phyloP scores from a whole-genome alignment of 2,797 vertebrate species.

The Hippocampus kuda region DNA sequence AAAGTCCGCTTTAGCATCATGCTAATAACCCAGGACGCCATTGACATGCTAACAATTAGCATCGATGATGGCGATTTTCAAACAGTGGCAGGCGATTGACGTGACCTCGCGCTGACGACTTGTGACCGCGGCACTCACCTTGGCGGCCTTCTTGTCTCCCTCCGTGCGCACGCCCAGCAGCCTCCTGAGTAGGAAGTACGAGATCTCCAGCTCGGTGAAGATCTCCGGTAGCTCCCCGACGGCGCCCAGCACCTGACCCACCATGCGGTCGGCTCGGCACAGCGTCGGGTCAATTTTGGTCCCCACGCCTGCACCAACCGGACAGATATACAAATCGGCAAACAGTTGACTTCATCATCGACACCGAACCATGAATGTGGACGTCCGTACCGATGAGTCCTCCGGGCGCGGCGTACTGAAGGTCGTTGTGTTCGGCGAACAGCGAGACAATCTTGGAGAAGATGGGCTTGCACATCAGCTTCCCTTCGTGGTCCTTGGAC shows the following conservation, averaged over 20 bases:
- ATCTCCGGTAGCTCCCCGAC: conserved; percentile 95
- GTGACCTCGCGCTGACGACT: too few relatives aligned
- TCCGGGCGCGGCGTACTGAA: conserved; percentile 93
- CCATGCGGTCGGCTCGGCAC: conserved; percentile 95
- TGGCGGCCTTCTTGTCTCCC: conserved; percentile 97
- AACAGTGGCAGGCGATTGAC: too few relatives aligned
- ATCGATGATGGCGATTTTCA: too few relatives aligned
- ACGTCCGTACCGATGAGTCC: conserved; percentile 84
- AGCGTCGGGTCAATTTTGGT: conserved; percentile 97
- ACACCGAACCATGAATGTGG: not conserved
- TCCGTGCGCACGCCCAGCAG: conserved; percentile 93
- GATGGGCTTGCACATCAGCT: conserved; percentile 99
- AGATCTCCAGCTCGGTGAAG: conserved; percentile 97
- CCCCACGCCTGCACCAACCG: conserved; percentile 76
- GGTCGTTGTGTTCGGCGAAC: conserved; percentile 95
- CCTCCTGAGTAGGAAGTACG: conserved; percentile 88
- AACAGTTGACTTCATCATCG: too few relatives aligned
- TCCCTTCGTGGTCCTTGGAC: conserved; percentile 97
- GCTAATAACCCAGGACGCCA: too few relatives aligned
- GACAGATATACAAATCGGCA: too few relatives aligned
- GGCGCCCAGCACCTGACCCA: conserved; percentile 95
- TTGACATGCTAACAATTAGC: too few relatives aligned
- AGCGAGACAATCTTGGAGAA: conserved; percentile 98
- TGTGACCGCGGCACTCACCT: conserved; percentile 61
- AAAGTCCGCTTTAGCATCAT: too few relatives aligned